A percentile compares a stretch with the other conserved stretches of the same genome.
Conservation (phyloP, 2,797 vertebrate species). For the Myotis myotis region DNA sequence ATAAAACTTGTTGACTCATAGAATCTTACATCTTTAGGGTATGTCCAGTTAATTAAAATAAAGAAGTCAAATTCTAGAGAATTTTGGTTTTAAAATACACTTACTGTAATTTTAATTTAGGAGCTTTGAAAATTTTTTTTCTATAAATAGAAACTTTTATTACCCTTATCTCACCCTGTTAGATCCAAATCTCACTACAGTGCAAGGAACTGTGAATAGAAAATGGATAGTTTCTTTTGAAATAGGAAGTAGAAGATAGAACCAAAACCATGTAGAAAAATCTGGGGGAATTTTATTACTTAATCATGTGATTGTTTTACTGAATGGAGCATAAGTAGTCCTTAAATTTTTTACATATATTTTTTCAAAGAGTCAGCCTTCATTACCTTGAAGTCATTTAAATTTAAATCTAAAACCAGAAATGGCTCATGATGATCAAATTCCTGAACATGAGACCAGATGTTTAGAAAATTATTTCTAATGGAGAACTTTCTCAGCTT, state of each 20-base stretch:
- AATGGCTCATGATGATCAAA: conserved; percentile 43
- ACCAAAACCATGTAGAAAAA: background rate
- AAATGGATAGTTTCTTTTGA: background rate
- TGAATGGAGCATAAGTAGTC: background rate
- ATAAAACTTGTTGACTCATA: background rate
- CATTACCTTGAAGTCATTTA: conserved; percentile 64
- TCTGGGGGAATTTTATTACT: conserved; percentile 16
- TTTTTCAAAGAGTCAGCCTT: conserved; percentile 38
- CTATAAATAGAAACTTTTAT: background rate
- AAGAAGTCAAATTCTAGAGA: background rate
- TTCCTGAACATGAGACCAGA: conserved; percentile 52
- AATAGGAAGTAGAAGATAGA: background rate
- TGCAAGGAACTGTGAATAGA: background rate
- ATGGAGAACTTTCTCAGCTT: conserved; percentile 52
- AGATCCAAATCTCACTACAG: background rate
- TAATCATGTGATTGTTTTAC: conserved; percentile 20
- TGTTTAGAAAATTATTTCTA: conserved; percentile 57
- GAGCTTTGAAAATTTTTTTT: background rate
- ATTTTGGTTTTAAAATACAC: background rate
- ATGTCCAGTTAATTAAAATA: background rate
- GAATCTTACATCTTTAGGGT: background rate
- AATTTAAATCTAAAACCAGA: conserved; percentile 68
- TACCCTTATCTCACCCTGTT: background rate
- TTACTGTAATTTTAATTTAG: conserved; percentile 45
- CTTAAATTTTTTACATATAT: conserved; percentile 36